Evolutionary conservation across 2,888 invertebrate genomes (phyloP).

Genomic region (Caenorhabditis angaria): DNA sequence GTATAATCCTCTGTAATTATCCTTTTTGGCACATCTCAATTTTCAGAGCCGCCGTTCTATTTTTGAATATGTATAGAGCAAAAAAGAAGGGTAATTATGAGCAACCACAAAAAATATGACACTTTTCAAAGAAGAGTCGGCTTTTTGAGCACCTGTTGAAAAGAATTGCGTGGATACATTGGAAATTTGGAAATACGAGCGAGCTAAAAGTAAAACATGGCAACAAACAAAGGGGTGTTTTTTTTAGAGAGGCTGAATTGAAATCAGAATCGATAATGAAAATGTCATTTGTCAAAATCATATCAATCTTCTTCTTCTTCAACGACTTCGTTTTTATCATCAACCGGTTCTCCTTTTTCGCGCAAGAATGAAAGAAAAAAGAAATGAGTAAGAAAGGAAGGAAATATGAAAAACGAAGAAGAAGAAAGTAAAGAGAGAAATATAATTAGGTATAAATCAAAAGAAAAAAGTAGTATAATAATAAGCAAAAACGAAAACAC

Average conservation of each 20-base stretch:
- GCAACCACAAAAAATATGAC: neutral
- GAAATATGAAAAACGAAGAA: neutral
- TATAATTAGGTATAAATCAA: slow-evolving; percentile 4
- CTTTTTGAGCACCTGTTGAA: neutral
- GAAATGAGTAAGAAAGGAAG: neutral
- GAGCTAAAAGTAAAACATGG: neutral
- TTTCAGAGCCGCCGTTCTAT: neutral
- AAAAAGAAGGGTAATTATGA: too few species aligned
- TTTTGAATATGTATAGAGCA: too few species aligned
- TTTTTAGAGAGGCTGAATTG: neutral
- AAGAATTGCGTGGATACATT: neutral
- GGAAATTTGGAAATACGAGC: neutral
- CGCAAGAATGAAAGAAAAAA: neutral
- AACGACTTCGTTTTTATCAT: neutral
- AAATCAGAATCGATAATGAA: neutral
- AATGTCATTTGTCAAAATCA: slow-evolving; percentile 1
- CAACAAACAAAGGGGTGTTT: neutral
- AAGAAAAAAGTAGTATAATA: slow-evolving; percentile 1
- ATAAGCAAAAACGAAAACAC: neutral
- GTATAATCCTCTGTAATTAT: neutral
- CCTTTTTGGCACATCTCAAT: neutral
- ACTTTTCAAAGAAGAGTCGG: neutral
- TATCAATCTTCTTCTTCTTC: neutral
- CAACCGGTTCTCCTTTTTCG: neutral
- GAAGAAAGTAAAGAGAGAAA: neutral